Percentiles rank a stretch among this genome's conserved stretches.
Evolutionary conservation across 2,888 invertebrate genomes (phyloP).

Genomic region (Rhyacophila evoluta): DNA sequence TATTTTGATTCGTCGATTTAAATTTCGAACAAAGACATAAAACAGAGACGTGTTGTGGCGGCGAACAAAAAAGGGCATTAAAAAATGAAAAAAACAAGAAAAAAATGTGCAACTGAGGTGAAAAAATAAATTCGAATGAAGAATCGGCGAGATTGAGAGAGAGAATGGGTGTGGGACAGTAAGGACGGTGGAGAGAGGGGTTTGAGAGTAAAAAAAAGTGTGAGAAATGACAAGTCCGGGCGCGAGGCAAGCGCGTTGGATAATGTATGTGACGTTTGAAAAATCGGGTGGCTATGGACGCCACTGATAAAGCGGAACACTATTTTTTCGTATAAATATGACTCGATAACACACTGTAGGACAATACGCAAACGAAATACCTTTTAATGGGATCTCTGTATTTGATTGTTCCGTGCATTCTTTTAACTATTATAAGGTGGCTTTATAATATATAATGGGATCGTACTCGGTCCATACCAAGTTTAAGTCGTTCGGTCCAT

Average conservation of each 20-base stretch:
- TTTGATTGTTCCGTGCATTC: too few species aligned
- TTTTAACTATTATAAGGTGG: too few species aligned
- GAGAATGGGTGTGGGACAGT: conserved; percentile 5
- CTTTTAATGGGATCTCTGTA: too few species aligned
- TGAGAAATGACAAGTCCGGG: conserved; percentile 53
- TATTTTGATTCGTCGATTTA: conserved; percentile 12
- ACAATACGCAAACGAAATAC: too few species aligned
- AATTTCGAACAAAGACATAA: not conserved
- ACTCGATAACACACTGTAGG: too few species aligned
- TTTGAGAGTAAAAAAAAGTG: conserved; percentile 50
- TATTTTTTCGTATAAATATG: too few species aligned
- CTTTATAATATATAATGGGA: too few species aligned
- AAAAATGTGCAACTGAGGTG: conserved; percentile 5
- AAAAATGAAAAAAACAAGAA: not conserved
- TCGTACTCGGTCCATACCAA: too few species aligned
- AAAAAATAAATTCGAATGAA: conserved; percentile 8
- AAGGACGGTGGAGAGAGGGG: conserved; percentile 25
- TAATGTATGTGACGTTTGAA: conserved; percentile 42
- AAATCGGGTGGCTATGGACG: not conserved
- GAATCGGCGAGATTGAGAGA: conserved; percentile 28
- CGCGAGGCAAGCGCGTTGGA: conserved; percentile 43
- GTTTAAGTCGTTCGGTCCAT: too few species aligned
- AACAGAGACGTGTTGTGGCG: conserved; percentile 17
- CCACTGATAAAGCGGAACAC: not conserved
- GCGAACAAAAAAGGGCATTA: conserved; percentile 6